A percentile compares a stretch with the other conserved stretches of the same genome.
These are phyloP conservation scores for Neoniphon sammara DNA, from an alignment of 2,797 vertebrate species.

Conservation along the genomic window DNA sequence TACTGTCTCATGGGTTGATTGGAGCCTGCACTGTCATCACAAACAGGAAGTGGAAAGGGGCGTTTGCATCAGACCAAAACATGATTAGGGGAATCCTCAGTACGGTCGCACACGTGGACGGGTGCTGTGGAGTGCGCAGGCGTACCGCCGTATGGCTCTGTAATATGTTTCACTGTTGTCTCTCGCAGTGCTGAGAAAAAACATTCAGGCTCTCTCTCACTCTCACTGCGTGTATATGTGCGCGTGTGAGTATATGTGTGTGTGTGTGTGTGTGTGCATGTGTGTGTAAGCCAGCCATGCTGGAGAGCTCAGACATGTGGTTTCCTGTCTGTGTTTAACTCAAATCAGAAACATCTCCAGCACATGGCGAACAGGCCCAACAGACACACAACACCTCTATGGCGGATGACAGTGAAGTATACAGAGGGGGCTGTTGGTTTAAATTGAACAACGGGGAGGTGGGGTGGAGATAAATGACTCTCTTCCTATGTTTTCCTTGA, in stretches of 20 bases:
- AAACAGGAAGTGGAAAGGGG: slow-evolving; percentile 64
- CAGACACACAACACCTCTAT: slow-evolving; percentile 46
- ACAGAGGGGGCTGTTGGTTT: not conserved
- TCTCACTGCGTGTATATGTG: not conserved
- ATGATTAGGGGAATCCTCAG: slow-evolving; percentile 51
- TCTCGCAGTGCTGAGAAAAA: slow-evolving; percentile 14
- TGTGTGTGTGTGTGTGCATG: slow-evolving; percentile 9
- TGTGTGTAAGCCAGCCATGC: slow-evolving; percentile 34
- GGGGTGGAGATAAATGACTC: not conserved
- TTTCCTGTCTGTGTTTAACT: slow-evolving; percentile 97
- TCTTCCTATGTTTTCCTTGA: not conserved
- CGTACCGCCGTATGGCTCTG: not conserved
- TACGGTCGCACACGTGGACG: slow-evolving; percentile 27
- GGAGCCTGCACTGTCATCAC: slow-evolving; percentile 20
- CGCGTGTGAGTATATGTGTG: slow-evolving; percentile 3
- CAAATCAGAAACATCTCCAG: slow-evolving; percentile 88
- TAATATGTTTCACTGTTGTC: slow-evolving; percentile 7
- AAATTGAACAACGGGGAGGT: not conserved
- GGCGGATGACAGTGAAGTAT: slow-evolving; percentile 32
- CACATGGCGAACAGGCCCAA: slow-evolving; percentile 80
- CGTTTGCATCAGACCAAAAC: slow-evolving; percentile 38
- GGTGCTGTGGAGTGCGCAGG: too few species aligned
- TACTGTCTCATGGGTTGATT: slow-evolving; percentile 17
- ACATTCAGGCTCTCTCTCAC: slow-evolving; percentile 14
- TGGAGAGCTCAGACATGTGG: slow-evolving; percentile 91